Conservation (phyloP, 2,797 vertebrate genomes). For the Typhlichthys subterraneus region DNA sequence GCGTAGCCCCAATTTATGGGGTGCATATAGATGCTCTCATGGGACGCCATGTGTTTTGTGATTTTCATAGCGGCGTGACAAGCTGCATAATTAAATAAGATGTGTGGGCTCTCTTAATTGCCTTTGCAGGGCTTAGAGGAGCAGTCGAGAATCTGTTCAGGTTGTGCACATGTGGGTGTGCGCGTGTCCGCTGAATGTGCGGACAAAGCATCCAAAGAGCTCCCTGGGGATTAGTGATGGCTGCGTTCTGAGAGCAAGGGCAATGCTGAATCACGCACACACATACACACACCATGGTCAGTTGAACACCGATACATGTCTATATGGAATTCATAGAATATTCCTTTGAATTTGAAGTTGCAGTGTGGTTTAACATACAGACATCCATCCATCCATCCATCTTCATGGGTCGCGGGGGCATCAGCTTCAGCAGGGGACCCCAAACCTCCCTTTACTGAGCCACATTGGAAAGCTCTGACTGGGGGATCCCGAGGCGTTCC, state of each 20-base stretch:
- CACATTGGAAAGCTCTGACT: no score
- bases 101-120: conserved; percentile 63
- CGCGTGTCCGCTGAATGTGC: conserved; percentile 33
- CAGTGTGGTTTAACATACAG: no score
- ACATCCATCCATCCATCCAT: no score
- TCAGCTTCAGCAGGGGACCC: no score
- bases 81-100: conserved; percentile 66
- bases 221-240: conserved; percentile 30
- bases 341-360: no score
- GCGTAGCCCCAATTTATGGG: conserved; percentile 28
- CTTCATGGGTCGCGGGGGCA: no score
- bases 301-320: no score
- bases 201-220: conserved; percentile 42
- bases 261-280: background rate
- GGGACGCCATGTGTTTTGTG: conserved; percentile 35
- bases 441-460: no score
- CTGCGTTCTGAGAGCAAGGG: conserved; percentile 18
- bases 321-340: no score
- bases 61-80: conserved; percentile 48
- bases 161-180: conserved; percentile 28
- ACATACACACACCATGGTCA: conserved; percentile 1
- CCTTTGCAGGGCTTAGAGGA: conserved; percentile 46
- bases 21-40: conserved; percentile 35
- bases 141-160: conserved; percentile 20
- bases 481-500: no score